Evolutionary conservation across 2,113 vertebrate species (phyloP).

Genomic region (Coregonus clupeaformis): DNA sequence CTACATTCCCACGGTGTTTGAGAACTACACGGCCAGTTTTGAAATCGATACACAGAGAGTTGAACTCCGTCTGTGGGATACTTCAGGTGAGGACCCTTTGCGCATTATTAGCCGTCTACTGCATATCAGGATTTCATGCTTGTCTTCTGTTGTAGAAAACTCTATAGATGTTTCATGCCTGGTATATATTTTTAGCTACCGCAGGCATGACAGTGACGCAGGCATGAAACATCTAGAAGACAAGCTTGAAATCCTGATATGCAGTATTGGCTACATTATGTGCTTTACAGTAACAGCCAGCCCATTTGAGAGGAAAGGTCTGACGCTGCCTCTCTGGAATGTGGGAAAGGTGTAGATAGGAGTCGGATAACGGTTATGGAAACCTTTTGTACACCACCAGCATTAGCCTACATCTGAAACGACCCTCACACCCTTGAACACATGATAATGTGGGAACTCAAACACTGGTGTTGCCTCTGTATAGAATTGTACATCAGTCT

Average conservation of each 20-base stretch:
- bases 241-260: background rate
- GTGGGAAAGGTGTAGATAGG: conserved; percentile 13
- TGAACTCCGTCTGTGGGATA: conserved; percentile 89
- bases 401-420: background rate
- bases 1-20: conserved; percentile 88
- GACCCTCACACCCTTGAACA: background rate
- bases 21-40: conserved; percentile 91
- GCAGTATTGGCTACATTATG: background rate
- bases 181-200: no score
- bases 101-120: background rate
- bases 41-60: conserved; percentile 88
- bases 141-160: no score
- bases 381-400: background rate
- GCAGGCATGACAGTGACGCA: no score
- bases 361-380: background rate
- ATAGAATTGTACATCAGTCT: background rate
- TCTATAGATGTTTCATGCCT: no score
- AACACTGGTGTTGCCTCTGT: background rate
- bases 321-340: conserved; percentile 43
- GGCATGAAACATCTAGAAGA: background rate
- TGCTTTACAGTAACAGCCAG: background rate
- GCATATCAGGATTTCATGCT: no score
- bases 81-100: conserved; percentile 78
- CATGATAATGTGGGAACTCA: background rate
- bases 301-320: background rate